Percentiles rank a stretch among this genome's conserved stretches.
phyloP scores from a whole-genome alignment of 2,888 invertebrate genomes.

The Eilema griseolum region DNA sequence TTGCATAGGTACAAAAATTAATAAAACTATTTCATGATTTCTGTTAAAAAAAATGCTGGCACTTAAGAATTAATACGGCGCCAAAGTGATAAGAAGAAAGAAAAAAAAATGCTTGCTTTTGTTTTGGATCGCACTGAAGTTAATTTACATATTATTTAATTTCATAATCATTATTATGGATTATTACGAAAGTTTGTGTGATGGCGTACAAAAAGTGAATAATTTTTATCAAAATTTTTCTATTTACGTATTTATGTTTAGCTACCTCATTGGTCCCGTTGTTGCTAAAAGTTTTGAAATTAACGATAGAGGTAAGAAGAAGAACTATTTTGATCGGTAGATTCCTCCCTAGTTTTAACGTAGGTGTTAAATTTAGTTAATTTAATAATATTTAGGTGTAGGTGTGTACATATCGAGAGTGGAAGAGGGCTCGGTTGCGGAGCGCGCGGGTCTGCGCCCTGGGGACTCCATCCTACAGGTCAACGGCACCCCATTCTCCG shows the following conservation, averaged over 20 bases:
- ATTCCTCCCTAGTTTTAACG: conserved; percentile 37
- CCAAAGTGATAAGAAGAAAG: neutral
- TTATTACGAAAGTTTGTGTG: neutral
- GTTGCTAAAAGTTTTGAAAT: conserved; percentile 4
- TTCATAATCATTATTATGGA: no score
- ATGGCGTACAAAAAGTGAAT: neutral
- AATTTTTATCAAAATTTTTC: neutral
- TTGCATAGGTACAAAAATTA: neutral
- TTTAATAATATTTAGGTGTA: conserved; percentile 88
- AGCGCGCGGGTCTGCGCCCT: conserved; percentile 94
- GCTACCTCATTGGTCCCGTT: conserved; percentile 6
- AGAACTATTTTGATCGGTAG: neutral
- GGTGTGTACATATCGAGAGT: conserved; percentile 97
- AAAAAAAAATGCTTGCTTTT: neutral
- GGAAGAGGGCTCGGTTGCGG: conserved; percentile 96
- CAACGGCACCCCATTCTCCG: conserved; percentile 97
- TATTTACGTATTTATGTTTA: conserved; percentile 9
- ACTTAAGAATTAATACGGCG: neutral
- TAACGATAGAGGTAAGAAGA: conserved; percentile 12
- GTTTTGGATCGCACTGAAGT: neutral
- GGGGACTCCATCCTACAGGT: conserved; percentile 98
- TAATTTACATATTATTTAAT: neutral
- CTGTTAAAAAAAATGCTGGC: neutral
- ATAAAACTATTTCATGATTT: neutral
- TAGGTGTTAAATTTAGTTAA: conserved; percentile 51